A percentile compares a stretch with the other conserved stretches of the same genome.
phyloP scores from a whole-genome alignment of 2,797 vertebrate genomes.

The Setipinna tenuifilis region DNA sequence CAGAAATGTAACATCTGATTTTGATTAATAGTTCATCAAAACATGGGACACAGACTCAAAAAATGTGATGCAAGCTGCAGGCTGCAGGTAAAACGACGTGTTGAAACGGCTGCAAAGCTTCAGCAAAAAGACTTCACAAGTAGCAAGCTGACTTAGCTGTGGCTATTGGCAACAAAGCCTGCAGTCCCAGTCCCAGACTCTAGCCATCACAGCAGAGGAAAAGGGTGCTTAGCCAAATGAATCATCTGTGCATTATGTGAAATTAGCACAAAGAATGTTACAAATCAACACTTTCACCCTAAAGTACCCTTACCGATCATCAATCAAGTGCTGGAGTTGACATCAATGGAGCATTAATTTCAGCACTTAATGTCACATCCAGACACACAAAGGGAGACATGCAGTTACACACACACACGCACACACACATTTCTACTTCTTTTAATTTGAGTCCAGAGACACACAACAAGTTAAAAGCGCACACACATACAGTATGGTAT shows the following conservation, averaged over 20 bases:
- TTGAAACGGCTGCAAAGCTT: background rate
- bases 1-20: background rate
- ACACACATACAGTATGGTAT: no score
- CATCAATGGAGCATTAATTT: background rate
- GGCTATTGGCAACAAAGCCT: background rate
- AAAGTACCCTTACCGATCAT: background rate
- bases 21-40: no score
- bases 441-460: no score
- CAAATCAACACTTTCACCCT: constrained; percentile 13
- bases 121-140: background rate
- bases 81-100: background rate
- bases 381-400: background rate
- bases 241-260: background rate
- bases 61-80: background rate
- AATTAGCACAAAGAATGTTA: background rate
- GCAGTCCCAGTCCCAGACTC: background rate
- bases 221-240: background rate
- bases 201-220: background rate
- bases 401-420: background rate
- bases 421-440: background rate
- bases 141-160: background rate
- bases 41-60: background rate
- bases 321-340: background rate
- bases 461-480: no score
- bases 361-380: background rate